Evolutionary conservation across 2,888 invertebrate genomes (phyloP), one percentile per base, ranked within the genome.

Genomic region (Drosophila borborema): DNA sequence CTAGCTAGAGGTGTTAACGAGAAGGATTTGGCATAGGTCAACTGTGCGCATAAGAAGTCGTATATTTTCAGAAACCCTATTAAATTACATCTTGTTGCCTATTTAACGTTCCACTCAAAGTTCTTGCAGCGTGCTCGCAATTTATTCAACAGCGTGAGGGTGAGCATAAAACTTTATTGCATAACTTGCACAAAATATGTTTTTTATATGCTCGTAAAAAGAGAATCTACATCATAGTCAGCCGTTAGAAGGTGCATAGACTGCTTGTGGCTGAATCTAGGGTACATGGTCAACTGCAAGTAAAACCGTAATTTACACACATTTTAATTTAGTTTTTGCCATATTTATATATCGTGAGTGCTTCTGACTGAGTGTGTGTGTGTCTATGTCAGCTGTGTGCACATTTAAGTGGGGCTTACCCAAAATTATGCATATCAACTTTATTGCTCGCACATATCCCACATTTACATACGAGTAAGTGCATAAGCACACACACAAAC

Each of bases 371-470:
- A 3, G 54, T 28, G n/a, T 40, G 45, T 36, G n/a, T 49, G 14
- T 45, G 40, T 65, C 20, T 43, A 36, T 49, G 40, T 34, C 53
- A 58, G 61, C 34, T 64, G 34, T 64, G 49, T 38, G 12, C 65
- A 59, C 70, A 56, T 65, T 62, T 61, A 80, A 84, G 74, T 84
- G 82, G 49, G 61, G 84, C 87, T 89, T 84, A 81, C 56, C 70
- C 64, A 64, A 82, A 83, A 86, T 88, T 90, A 88, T 90, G 90
- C 90, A 90, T 78, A 87, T 77, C 80, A 86, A 79, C 53, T 86
- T 83, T 83, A 83, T 77, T 77, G 68, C 82, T 62, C 59, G 59
- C 67, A 74, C 76, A 77, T 60, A 74, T 73, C 59, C 46, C 46
- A 41, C 9, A 64, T 69, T 72, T 76, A 54, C 49, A 62, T 55